Percentiles rank a stretch among this genome's conserved stretches.
phyloP scores from a whole-genome alignment of 2,797 vertebrate species.

The Hippopotamyrus pictus region DNA sequence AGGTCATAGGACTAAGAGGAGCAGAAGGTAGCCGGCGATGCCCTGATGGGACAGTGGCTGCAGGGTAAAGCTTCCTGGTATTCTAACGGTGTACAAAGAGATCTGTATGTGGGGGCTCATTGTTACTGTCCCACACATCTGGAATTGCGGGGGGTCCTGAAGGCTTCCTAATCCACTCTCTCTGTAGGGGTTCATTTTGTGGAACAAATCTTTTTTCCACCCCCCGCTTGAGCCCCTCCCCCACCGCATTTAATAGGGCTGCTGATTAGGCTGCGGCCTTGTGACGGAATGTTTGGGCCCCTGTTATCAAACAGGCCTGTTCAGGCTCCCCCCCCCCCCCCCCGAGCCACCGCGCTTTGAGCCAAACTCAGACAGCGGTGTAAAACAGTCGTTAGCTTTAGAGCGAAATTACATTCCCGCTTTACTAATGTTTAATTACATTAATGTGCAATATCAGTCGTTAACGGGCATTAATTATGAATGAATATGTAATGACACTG shows the following conservation, averaged over 20 bases:
- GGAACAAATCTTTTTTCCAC: slow-evolving; percentile 37
- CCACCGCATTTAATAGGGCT: slow-evolving; percentile 35
- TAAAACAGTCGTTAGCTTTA: slow-evolving; percentile 45
- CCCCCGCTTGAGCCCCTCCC: slow-evolving; percentile 21
- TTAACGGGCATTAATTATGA: slow-evolving; percentile 71
- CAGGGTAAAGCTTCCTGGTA: slow-evolving; percentile 52
- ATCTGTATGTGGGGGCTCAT: slow-evolving; percentile 49
- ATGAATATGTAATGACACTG: slow-evolving; percentile 70
- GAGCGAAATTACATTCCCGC: slow-evolving; percentile 46
- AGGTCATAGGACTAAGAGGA: slow-evolving; percentile 52
- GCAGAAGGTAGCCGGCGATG: slow-evolving; percentile 44
- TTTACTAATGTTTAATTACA: slow-evolving; percentile 71
- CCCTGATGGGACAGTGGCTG: slow-evolving; percentile 43
- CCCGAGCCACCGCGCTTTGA: slow-evolving; percentile 20
- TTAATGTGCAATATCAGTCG: slow-evolving; percentile 71
- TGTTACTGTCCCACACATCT: slow-evolving; percentile 49
- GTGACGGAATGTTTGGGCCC: slow-evolving; percentile 25
- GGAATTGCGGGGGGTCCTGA: slow-evolving; percentile 19
- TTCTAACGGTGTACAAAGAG: slow-evolving; percentile 55
- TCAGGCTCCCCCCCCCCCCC: background rate
- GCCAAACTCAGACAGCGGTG: slow-evolving; percentile 32
- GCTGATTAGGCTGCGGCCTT: slow-evolving; percentile 33
- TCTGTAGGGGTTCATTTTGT: slow-evolving; percentile 42
- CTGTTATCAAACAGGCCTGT: background rate
- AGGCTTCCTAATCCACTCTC: slow-evolving; percentile 41